Evolutionary conservation across 2,888 invertebrate species (phyloP).

Genomic region (Apoderus coryli): DNA sequence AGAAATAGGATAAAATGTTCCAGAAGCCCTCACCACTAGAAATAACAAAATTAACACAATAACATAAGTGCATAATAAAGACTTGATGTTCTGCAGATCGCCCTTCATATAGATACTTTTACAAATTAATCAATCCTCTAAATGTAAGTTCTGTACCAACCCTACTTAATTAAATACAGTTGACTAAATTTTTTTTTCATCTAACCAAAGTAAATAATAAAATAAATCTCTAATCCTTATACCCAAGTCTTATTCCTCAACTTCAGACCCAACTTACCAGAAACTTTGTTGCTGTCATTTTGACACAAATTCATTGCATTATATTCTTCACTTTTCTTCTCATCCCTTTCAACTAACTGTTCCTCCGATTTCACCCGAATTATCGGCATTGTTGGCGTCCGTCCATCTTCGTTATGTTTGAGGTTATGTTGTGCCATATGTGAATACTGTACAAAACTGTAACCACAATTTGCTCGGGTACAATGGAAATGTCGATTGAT

Average conservation of each 20-base stretch:
- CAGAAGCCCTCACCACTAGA: constrained; percentile 85
- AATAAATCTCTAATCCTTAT: too few relatives aligned
- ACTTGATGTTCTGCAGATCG: too few relatives aligned
- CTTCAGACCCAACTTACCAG: constrained; percentile 26
- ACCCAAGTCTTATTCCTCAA: too few relatives aligned
- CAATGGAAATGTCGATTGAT: constrained; percentile 66
- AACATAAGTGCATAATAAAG: too few relatives aligned
- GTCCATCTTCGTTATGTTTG: constrained; percentile 37
- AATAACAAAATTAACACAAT: too few relatives aligned
- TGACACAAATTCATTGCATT: constrained; percentile 30
- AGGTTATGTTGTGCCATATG: constrained; percentile 59
- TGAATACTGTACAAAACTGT: constrained; percentile 59
- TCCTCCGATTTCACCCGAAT: constrained; percentile 22
- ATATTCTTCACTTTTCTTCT: constrained; percentile 19
- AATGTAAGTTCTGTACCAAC: too few relatives aligned
- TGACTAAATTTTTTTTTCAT: too few relatives aligned
- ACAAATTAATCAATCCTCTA: too few relatives aligned
- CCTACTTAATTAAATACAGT: too few relatives aligned
- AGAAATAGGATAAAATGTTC: constrained; percentile 79
- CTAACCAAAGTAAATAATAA: too few relatives aligned
- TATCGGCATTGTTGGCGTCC: constrained; percentile 15
- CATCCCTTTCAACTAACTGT: constrained; percentile 22
- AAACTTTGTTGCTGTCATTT: constrained; percentile 25
- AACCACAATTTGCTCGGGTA: constrained; percentile 51
- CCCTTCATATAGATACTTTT: too few relatives aligned